A percentile compares a stretch with the other conserved stretches of the same genome.
phyloP scores from a whole-genome alignment of 2,888 invertebrate species.

The Opisthograptis luteolata region DNA sequence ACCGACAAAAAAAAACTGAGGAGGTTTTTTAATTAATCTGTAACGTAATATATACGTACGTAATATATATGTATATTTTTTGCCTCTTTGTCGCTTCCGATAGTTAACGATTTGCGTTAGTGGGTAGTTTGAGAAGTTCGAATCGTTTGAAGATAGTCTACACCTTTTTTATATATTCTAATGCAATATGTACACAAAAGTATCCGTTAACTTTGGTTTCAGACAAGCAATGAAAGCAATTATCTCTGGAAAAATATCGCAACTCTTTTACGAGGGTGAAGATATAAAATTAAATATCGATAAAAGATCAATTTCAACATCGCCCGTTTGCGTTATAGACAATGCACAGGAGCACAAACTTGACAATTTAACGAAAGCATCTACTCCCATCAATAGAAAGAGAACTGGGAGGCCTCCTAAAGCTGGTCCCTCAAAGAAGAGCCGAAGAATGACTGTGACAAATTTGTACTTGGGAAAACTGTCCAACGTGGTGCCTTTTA shows the following conservation, averaged over 20 bases:
- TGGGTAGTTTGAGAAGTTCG: too few species aligned
- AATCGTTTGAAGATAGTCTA: too few species aligned
- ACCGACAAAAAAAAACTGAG: too few species aligned
- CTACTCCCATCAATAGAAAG: slow-evolving; percentile 19
- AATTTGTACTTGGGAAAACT: slow-evolving; percentile 49
- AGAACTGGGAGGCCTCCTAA: slow-evolving; percentile 40
- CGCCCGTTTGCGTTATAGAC: background rate
- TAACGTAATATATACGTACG: too few species aligned
- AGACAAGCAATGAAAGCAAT: slow-evolving; percentile 55
- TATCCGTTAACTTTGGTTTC: slow-evolving; percentile 42
- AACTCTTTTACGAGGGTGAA: slow-evolving; percentile 17
- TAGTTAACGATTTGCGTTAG: too few species aligned
- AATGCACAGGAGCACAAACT: background rate
- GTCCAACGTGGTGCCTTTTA: slow-evolving; percentile 44
- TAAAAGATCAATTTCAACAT: background rate
- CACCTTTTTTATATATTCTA: too few species aligned
- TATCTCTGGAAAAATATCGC: slow-evolving; percentile 25
- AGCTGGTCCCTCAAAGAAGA: slow-evolving; percentile 41
- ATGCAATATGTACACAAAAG: too few species aligned
- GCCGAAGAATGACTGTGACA: slow-evolving; percentile 16
- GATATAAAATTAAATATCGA: background rate
- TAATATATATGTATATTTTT: too few species aligned
- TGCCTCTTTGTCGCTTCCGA: too few species aligned
- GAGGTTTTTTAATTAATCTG: too few species aligned
- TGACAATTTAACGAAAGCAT: too few species aligned